These are phyloP conservation scores for Saccostrea glomerata DNA, from an alignment of 1,140 invertebrate species.

Conservation along the genomic window DNA sequence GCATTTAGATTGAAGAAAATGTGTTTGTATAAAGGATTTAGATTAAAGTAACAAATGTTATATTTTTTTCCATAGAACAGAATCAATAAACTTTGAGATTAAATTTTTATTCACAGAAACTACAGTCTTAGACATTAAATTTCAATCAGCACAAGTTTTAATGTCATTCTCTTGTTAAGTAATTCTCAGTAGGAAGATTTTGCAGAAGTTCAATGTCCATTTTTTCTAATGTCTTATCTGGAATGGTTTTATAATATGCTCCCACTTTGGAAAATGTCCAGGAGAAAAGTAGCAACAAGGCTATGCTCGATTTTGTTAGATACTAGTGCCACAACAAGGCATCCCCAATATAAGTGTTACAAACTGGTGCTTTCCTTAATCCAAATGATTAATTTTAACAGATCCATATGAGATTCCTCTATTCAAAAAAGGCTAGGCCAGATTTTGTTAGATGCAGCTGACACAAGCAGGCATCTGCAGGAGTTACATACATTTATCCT, in stretches of 20 bases:
- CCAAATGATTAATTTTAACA: neutral
- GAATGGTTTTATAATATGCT: neutral
- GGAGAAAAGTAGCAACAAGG: neutral
- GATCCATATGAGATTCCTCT: no score
- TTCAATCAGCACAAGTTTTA: neutral
- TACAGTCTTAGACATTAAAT: neutral
- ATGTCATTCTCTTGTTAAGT: neutral
- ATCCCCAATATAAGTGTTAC: neutral
- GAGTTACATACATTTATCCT: no score
- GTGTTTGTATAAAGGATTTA: neutral
- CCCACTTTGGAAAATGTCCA: neutral
- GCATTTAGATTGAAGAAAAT: neutral
- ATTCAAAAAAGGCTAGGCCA: no score
- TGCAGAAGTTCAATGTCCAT: neutral
- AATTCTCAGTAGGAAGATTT: neutral
- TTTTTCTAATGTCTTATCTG: neutral
- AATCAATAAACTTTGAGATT: no score
- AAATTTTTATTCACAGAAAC: neutral
- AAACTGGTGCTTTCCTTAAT: neutral
- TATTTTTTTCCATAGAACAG: no score
- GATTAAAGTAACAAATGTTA: neutral
- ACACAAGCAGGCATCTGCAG: no score
- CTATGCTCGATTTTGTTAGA: neutral
- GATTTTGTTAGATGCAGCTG: no score
- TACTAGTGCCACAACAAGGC: neutral